Evolutionary conservation across 1,140 invertebrate genomes (phyloP).

Genomic region (Aleiodes sp.): DNA sequence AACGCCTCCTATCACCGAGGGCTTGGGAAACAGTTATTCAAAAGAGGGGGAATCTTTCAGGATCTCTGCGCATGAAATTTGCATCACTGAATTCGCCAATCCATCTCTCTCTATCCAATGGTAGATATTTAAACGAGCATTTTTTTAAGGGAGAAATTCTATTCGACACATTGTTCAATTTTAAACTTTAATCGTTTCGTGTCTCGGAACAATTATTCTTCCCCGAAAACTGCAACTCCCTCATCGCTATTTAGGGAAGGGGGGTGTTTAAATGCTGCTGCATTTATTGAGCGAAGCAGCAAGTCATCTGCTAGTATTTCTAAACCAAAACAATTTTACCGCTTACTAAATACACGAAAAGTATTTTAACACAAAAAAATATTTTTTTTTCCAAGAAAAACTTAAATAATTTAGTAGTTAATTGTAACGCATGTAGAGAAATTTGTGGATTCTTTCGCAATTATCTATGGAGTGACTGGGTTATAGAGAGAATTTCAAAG

Average conservation of each 20-base stretch:
- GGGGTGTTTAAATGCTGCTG: not conserved
- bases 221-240: not conserved
- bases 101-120: not conserved
- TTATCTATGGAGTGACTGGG: too few species aligned
- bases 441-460: too few species aligned
- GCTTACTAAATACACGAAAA: too few species aligned
- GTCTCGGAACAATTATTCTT: slow-evolving; percentile 12
- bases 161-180: slow-evolving; percentile 3
- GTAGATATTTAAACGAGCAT: not conserved
- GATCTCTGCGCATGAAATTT: not conserved
- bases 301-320: not conserved
- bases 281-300: slow-evolving; percentile 8
- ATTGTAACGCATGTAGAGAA: too few species aligned
- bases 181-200: not conserved
- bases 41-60: not conserved
- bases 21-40: not conserved
- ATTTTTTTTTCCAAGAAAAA: too few species aligned
- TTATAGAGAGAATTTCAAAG: too few species aligned
- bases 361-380: too few species aligned
- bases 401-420: too few species aligned
- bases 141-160: not conserved
- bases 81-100: not conserved
- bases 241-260: not conserved
- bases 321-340: slow-evolving; percentile 21
- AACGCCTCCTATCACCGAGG: slow-evolving; percentile 35